Percentiles rank a stretch among this genome's conserved stretches.
These are phyloP conservation scores for Pteropus rufus DNA, from an alignment of 2,797 vertebrate genomes.

Conservation along the genomic window DNA sequence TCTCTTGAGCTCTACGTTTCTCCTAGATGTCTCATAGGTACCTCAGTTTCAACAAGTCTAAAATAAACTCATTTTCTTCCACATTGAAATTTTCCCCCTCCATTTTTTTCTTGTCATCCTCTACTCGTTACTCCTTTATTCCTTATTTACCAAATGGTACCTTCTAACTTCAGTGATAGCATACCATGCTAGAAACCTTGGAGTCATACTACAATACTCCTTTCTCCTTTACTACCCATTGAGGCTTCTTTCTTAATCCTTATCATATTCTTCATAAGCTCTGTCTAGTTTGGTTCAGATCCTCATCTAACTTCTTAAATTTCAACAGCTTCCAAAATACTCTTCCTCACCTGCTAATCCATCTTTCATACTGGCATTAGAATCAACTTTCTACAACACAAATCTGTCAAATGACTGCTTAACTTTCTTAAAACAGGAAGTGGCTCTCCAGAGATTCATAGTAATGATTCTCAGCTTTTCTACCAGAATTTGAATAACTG, in stretches of 20 bases:
- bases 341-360: background rate
- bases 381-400: slow-evolving; percentile 28
- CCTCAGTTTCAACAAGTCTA: background rate
- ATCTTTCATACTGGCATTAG: background rate
- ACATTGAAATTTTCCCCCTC: background rate
- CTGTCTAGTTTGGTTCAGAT: background rate
- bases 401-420: background rate
- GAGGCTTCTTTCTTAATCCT: background rate
- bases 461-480: background rate
- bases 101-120: background rate
- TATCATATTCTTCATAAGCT: background rate
- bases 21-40: background rate
- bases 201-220: background rate
- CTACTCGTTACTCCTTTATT: background rate
- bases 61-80: slow-evolving; percentile 9
- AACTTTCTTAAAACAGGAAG: background rate
- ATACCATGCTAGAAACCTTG: background rate
- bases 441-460: background rate
- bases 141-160: background rate
- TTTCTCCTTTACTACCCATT: background rate
- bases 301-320: background rate
- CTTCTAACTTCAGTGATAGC: background rate
- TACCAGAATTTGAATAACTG: background rate
- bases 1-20: background rate
- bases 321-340: slow-evolving; percentile 33